Base-by-base conservation (phyloP, 1,140 invertebrate genomes). In the Dendroctonus ponderosae region DNA sequence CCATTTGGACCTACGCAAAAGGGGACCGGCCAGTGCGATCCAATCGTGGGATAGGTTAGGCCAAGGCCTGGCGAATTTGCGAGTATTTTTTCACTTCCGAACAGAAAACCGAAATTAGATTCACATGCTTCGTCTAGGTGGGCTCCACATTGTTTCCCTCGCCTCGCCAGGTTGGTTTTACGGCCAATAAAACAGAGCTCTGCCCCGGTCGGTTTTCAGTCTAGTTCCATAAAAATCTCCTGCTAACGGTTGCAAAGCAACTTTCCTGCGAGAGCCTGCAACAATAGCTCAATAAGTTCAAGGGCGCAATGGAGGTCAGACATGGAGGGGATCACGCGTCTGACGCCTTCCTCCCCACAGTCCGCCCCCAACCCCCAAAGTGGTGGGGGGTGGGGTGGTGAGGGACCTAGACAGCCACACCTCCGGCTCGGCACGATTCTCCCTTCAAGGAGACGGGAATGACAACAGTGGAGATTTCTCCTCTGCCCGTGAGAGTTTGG, bases 211-310 rank as follows among this genome's bases (percentile, higher is more conserved):
- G 26, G 26, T 26, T 26, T 26, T 26, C 26, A 26, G 1, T 26
- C 26, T 26, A 26, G 26, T 26, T 26, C 3, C 26, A 26, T 26
- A 26, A 26, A 26, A 26, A 26, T 26, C 26, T 26, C 26, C 26
- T 26, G 26, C 26, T 26, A 26, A 3, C 26, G 26, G 26, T 26
- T 26, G 26, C 26, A 26, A 26, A 26, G 26, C 1, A 26, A 26
- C 26, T 1, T 46, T 46, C 8, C 12, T 15, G 50, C 15, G 2
- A 15, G 15, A 15, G 15, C 11, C 9, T 37, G 9, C 15, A 11
- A 50, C 14, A 60, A 60, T 49, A 40, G 44, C 44, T 60, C 58
- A 11, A 60, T 49, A 60, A 60, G 58, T 60, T 60, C 58, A 60
- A 60, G 58, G 58, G 14, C 39, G n/a, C 9, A 42, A 58, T 58